Evolutionary conservation across 2,113 vertebrate species (phyloP).

Genomic region (Brachyistius frenatus): DNA sequence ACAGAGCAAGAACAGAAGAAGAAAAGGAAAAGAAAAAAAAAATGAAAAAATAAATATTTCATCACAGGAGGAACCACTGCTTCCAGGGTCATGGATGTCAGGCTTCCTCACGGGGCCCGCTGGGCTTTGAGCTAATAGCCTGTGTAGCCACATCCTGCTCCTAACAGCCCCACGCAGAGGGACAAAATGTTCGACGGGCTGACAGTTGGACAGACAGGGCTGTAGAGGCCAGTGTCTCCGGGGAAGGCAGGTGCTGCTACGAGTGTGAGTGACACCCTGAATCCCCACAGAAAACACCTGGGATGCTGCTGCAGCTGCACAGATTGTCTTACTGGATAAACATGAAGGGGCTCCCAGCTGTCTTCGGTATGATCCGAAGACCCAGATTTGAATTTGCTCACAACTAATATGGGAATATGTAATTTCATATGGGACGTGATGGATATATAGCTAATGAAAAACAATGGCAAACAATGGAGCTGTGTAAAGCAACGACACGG

Average conservation of each 20-base stretch:
- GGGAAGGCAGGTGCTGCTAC: conserved; percentile 67
- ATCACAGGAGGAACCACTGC: conserved; percentile 57
- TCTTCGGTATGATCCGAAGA: background rate
- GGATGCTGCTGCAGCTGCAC: conserved; percentile 52
- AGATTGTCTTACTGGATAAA: conserved; percentile 38
- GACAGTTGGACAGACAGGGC: conserved; percentile 49
- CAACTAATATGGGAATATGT: background rate
- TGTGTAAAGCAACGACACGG: no score
- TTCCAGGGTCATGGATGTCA: conserved; percentile 68
- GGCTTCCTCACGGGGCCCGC: conserved; percentile 65
- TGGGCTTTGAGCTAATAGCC: conserved; percentile 67
- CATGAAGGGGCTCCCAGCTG: background rate
- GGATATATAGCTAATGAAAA: background rate
- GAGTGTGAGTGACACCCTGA: conserved; percentile 59
- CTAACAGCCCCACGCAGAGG: conserved; percentile 37
- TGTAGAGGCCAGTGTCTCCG: conserved; percentile 51
- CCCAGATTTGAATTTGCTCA: background rate
- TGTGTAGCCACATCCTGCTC: conserved; percentile 70
- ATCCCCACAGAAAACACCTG: conserved; percentile 70
- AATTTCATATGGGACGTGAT: background rate
- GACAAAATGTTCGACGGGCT: conserved; percentile 56
- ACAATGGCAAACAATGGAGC: background rate
- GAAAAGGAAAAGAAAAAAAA: conserved; percentile 8
- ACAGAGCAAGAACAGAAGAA: conserved; percentile 15
- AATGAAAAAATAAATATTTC: conserved; percentile 72